Base-by-base conservation (phyloP, 2,888 invertebrate genomes). In the Chaetogeoica ovagalla region DNA sequence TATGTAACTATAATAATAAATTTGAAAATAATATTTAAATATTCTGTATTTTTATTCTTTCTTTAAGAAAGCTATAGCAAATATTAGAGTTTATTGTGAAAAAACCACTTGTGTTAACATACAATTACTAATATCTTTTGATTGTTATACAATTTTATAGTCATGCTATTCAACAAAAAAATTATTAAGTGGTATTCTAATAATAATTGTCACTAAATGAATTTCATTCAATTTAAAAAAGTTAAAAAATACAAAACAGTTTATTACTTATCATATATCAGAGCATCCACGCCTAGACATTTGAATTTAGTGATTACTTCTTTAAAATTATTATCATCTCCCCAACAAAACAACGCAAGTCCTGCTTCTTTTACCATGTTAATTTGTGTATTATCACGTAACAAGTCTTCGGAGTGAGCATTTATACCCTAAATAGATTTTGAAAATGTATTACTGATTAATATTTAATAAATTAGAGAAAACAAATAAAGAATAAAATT, bases 281-380 rank as follows among this genome's bases (percentile, higher is more conserved):
- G 94, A 66, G 96, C 98, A 86, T 99, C 96, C 57, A 98, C 89
- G 2, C 97, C 97, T 84, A 96, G 89, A 83, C 92, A 90, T 86
- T 97, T 97, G 55, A 98, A 89, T 85, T 92, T 91, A 85, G 91
- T 91, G 79, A 97, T 95, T 1, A 93, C 94, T 63, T 91, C 91
- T 83, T 92, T 92, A 86, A 94, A 93, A 84, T 97, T 96, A 86
- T 96, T 95, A 85, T 97, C 96, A 84, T 97, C 97, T 43, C 98
- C 98, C 98, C 98, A 98, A 85, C 96, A 96, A 87, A 98, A 98
- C 83, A 97, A 91, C 8, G 97, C 91, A 76, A 98, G 89, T 17
- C 94, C 94, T 21, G 91, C 90, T 84, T 93, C 90, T 84, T 91
- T 92, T 3, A 93, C 95, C 83, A 92, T 86, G 84, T 92, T 91